A percentile compares a stretch with the other conserved stretches of the same genome.
These are phyloP conservation scores for Phrynocephalus versicolor DNA, from an alignment of 2,113 vertebrate species.

Conservation along the genomic window DNA sequence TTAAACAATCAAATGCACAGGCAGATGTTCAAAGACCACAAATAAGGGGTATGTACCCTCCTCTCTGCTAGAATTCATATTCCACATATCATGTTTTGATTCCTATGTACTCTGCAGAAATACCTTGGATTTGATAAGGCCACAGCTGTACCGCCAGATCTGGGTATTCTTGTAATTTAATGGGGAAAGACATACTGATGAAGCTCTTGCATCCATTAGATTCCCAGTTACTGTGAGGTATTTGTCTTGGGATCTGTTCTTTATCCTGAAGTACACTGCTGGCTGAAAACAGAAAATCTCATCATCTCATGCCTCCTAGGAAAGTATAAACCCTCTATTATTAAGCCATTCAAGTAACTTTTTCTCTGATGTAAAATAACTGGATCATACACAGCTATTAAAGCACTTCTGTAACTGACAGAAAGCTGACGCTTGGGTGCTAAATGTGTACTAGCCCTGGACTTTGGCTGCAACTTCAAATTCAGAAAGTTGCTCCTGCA, in stretches of 20 bases:
- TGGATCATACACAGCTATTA: not conserved
- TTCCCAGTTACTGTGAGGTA: conserved; percentile 75
- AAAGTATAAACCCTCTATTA: accelerated
- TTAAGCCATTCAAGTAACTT: not conserved
- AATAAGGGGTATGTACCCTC: not conserved
- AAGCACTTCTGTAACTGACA: not conserved
- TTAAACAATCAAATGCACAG: too few relatives aligned
- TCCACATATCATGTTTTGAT: not conserved
- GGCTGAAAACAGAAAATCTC: conserved; percentile 64
- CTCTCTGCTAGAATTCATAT: not conserved
- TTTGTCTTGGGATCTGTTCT: conserved; percentile 72
- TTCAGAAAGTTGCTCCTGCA: too few relatives aligned
- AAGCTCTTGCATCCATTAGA: conserved; percentile 58
- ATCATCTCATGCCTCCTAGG: not conserved
- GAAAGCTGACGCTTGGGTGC: not conserved
- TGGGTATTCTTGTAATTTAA: conserved; percentile 69
- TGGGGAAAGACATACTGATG: conserved; percentile 69
- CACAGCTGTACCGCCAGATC: conserved; percentile 80
- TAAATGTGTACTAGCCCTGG: not conserved
- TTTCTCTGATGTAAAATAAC: not conserved
- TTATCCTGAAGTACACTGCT: conserved; percentile 77
- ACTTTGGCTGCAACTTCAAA: not conserved
- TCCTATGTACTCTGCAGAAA: not conserved
- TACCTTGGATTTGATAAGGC: conserved; percentile 84
- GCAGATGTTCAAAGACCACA: too few relatives aligned